Conservation (phyloP, 2,888 invertebrate genomes). For the Zeuzera pyrina region DNA sequence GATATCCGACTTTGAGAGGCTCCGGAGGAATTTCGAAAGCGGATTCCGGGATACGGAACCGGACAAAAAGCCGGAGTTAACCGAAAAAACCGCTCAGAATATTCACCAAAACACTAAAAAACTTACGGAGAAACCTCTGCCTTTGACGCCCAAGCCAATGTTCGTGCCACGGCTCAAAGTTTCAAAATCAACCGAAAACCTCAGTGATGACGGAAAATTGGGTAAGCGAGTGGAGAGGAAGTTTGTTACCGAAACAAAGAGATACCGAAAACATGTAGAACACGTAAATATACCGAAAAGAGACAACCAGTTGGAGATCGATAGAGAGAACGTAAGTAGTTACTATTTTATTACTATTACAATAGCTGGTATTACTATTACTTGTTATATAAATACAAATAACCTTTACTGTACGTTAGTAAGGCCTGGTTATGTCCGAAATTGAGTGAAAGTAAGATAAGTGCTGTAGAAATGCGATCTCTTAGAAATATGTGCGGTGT, state of each 20-base stretch:
- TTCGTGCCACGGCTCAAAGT: too few relatives aligned
- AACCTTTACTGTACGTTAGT: too few relatives aligned
- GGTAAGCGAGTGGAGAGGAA: constrained; percentile 23
- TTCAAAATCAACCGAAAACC: constrained; percentile 27
- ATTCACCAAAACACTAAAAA: not conserved
- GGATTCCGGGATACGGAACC: constrained; percentile 12
- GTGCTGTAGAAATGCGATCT: too few relatives aligned
- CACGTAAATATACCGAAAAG: constrained; percentile 34
- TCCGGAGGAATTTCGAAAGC: constrained; percentile 45
- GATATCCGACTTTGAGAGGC: constrained; percentile 41
- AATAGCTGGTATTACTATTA: too few relatives aligned
- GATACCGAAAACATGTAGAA: constrained; percentile 19
- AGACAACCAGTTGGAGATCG: constrained; percentile 47
- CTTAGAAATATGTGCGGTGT: too few relatives aligned
- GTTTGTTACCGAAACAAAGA: constrained; percentile 35
- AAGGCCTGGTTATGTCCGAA: too few relatives aligned
- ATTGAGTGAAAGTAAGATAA: too few relatives aligned
- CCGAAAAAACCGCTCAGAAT: not conserved
- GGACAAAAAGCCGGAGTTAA: not conserved
- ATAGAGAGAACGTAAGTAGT: constrained; percentile 59
- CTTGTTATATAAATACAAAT: too few relatives aligned
- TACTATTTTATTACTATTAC: constrained; percentile 5
- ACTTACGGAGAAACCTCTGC: too few relatives aligned
- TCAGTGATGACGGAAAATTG: constrained; percentile 19
- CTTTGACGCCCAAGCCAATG: too few relatives aligned